Evolutionary conservation across 2,797 vertebrate species (phyloP), one percentile per base, ranked within the genome.

Genomic region (Acestrorhynchus altus): DNA sequence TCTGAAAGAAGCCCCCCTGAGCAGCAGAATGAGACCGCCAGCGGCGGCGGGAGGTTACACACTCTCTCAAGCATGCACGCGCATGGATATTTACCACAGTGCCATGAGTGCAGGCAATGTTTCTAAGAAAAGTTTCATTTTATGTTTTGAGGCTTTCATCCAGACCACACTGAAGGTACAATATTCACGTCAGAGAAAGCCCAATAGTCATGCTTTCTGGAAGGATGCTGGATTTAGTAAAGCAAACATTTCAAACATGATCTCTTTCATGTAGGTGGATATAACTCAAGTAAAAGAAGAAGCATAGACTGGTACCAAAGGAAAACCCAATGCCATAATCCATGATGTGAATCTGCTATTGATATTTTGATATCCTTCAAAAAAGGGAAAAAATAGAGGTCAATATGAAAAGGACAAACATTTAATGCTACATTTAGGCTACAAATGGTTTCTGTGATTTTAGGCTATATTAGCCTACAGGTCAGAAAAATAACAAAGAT

Each of bases 1-100:
- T 15, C 47, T 60, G 60, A 74, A 72, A 63, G 67, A 65, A 63
- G 74, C 65, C 70, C 64, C 47, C 65, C 76, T 57, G 72, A 82
- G 76, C 60, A 67, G 61, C 26, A 63, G 68, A 61, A 65, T 52
- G 79, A 70, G 69, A 72, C 61, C 49, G 24, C 56, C 64, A 69
- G 57, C 15, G 46, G 51, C 22, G 13, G 35, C 57, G 7, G 35
- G 16, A 26, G 44, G 47, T 12, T 70, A 70, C 79, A 82, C 68
- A 65, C 28, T 18, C 54, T 64, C 67, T 22, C 42, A 28, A 70
- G 28, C 51, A 61, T 59, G 59, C 39, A 52, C 18, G 49, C 12
- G 18, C 46, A 57, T 35, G 15, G 42, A 64, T 56, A 26, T 61
- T 60, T 16, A 52, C 31, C 18, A 9, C 56, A 12, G 46, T 47